Evolutionary conservation across 2,888 invertebrate genomes (phyloP), one percentile per base, ranked within the genome.

Genomic region (Tortrix viridana): DNA sequence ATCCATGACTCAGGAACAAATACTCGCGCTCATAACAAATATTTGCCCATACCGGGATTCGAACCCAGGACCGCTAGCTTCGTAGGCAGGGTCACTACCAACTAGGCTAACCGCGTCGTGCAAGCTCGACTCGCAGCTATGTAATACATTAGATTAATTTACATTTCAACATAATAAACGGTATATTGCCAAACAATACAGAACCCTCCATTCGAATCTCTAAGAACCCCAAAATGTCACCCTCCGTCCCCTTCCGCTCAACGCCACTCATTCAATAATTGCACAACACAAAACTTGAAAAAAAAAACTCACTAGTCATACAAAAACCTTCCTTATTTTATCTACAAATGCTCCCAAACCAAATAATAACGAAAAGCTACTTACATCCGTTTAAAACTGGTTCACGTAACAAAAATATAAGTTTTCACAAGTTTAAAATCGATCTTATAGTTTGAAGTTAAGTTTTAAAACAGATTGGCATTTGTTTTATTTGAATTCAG

Each of bases 251-350:
- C 68, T 71, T 70, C 71, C 69, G 69, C 68, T 68, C 65, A 64
- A 66, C 69, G 67, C 62, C 67, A 65, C 68, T 80, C 77, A 84
- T 84, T 83, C 80, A 83, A 80, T 81, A 81, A 83, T 84, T 86
- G 81, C 79, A 75, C 78, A 81, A 82, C 46, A 66, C 65, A 64
- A 56, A 32, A 60, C 57, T 56, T 50, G 55, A 48, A 44, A 50
- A 44, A 68, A 60, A 52, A 26, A 38, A 26, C 37, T 19, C 46
- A 1, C n/a, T 16, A 32, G 5, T 5, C n/a, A 14, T 26, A 20
- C 1, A 1, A 76, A 59, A 67, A 67, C 62, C 9, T 53, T 65
- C 71, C 41, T 60, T 75, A 69, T 0, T 0, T 0, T 0, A 1
- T 1, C 0, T 0, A 0, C 0, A n/a, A 67, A 77, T 48, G 54